Percentiles rank a stretch among this genome's conserved stretches.
phyloP scores from a whole-genome alignment of 2,113 vertebrate genomes.

The Microtus montanus region DNA sequence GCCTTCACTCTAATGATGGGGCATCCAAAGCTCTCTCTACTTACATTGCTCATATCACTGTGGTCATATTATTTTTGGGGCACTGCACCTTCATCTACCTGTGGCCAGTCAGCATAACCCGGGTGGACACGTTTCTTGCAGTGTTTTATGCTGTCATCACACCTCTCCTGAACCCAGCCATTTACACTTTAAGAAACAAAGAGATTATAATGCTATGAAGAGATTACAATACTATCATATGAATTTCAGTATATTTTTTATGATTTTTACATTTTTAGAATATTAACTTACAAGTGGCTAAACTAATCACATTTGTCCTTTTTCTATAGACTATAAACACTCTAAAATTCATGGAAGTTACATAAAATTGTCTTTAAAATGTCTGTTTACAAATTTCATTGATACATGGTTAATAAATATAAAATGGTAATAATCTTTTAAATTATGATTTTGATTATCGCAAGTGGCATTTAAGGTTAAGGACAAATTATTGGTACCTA shows the following conservation, averaged over 20 bases:
- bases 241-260: background rate
- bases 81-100: slow-evolving; percentile 70
- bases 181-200: slow-evolving; percentile 75
- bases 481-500: no score
- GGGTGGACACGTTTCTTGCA: slow-evolving; percentile 71
- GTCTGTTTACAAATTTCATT: no score
- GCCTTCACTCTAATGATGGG: slow-evolving; percentile 36
- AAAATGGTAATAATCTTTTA: no score
- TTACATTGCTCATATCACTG: slow-evolving; percentile 51
- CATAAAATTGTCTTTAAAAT: no score
- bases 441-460: no score
- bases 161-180: slow-evolving; percentile 63
- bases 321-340: no score
- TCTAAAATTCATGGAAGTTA: no score
- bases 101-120: slow-evolving; percentile 61
- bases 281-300: background rate
- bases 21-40: slow-evolving; percentile 66
- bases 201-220: slow-evolving; percentile 63
- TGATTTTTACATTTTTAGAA: background rate
- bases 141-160: slow-evolving; percentile 70
- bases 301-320: no score
- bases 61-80: slow-evolving; percentile 60
- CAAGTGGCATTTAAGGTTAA: no score
- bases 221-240: background rate
- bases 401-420: no score